Evolutionary conservation across 2,113 vertebrate species (phyloP), one percentile per base, ranked within the genome.

Genomic region (Tonatia bakeri): DNA sequence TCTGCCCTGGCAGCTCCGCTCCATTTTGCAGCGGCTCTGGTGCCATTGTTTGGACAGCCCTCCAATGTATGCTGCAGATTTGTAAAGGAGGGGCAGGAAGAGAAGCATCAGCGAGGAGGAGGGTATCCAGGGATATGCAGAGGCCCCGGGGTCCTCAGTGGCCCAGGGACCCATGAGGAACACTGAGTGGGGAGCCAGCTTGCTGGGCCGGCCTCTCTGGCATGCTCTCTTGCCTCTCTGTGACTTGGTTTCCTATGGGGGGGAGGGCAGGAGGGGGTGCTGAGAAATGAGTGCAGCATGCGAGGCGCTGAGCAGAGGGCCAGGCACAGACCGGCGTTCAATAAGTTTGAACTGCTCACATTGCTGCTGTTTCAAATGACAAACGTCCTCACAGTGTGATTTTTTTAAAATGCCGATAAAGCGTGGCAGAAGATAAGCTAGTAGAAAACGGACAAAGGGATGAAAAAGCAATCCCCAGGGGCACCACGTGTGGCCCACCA

Each of bases 181-280:
- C 77, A 28, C 56, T 26, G 52, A 69, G 43, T 1, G 5, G 1
- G 73, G 28, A 88, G 9, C 50, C 61, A 19, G 33, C 38, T 38
- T 59, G 65, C 52, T 14, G 20, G 38, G 5, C 50, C 33, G 36
- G 64, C 24, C 19, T 75, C 19, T 24, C 59, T 69, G 45, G 59
- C 24, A 7, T 72, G 28, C 47, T 64, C 14, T 20, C 70, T 64
- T 38, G 31, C 72, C 9, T 82, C 84, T 70, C 17, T 47, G 75
- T 88, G 95, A 83, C 95, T 97, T 33, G 9, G 67, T 91, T 91
- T 94, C 61, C 64, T 43, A 6, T 1, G 43, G 43, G 43, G 43
- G 43, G 43, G 43, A 8, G 43, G 43, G 93, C n/a, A 19, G 2
- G 26, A 69, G 54, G 45, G 31, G n/a, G n/a, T n/a, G n/a, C 43